A percentile compares a stretch with the other conserved stretches of the same genome.
These are phyloP conservation scores for Orcinus orca DNA, from an alignment of 2,113 vertebrate genomes.

Conservation along the genomic window DNA sequence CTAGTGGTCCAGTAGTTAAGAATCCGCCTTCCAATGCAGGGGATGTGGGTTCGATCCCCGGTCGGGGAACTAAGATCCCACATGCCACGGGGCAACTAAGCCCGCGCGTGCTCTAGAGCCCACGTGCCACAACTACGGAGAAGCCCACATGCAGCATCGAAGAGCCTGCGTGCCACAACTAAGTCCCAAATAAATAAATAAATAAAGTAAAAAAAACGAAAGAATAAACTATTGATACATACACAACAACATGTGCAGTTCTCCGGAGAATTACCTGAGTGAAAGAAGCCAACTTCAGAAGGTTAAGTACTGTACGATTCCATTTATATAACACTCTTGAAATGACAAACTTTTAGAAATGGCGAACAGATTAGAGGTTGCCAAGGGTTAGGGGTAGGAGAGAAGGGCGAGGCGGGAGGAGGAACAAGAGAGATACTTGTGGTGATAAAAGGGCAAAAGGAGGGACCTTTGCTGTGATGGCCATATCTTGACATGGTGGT, in stretches of 20 bases:
- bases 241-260: not conserved
- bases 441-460: not conserved
- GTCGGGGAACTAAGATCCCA: too few species aligned
- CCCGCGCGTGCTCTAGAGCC: too few species aligned
- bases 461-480: not conserved
- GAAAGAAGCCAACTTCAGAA: not conserved
- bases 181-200: too few species aligned
- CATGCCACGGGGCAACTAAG: too few species aligned
- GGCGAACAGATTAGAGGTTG: not conserved
- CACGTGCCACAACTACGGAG: too few species aligned
- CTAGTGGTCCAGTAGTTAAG: not conserved
- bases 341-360: not conserved
- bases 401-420: accelerated
- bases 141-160: too few species aligned
- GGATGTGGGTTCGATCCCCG: too few species aligned
- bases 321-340: not conserved
- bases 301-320: not conserved
- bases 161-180: too few species aligned
- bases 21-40: not conserved
- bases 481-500: not conserved
- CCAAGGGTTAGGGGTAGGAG: not conserved
- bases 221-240: not conserved
- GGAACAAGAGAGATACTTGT: not conserved
- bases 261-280: not conserved
- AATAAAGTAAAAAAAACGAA: not conserved